Conservation (phyloP, 2,888 invertebrate species). For the Mythimna vitellina region DNA sequence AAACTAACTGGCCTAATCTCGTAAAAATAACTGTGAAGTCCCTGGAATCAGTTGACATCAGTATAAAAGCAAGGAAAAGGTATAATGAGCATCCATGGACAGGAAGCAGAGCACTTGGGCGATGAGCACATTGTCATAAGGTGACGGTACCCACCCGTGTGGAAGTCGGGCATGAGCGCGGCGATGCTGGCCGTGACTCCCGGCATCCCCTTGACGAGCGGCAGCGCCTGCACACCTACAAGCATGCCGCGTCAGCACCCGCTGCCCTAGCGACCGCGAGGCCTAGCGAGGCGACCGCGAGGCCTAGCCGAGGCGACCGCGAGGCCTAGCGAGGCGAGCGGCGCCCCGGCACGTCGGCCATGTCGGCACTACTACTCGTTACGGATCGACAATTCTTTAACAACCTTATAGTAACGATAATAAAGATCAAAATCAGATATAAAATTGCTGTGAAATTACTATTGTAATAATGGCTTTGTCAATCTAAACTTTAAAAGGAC, state of each 20-base stretch:
- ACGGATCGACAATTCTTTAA: not conserved
- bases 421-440: not conserved
- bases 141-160: constrained; percentile 91
- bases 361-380: not conserved
- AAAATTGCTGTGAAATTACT: not conserved
- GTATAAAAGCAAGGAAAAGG: not conserved
- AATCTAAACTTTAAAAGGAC: too few species aligned
- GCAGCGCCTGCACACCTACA: constrained; percentile 79
- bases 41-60: not conserved
- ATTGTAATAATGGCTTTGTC: not conserved
- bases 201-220: constrained; percentile 88
- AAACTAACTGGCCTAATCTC: not conserved
- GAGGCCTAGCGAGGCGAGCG: not conserved
- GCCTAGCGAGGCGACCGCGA: constrained; percentile 14
- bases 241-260: constrained; percentile 65
- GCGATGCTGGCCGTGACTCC: constrained; percentile 88
- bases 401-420: not conserved
- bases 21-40: not conserved
- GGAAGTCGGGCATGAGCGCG: constrained; percentile 93
- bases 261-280: constrained; percentile 17
- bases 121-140: constrained; percentile 79
- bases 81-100: not conserved
- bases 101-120: constrained; percentile 86
- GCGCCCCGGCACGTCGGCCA: too few species aligned
- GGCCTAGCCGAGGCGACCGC: constrained; percentile 19